Evolutionary conservation across 2,113 vertebrate species (phyloP).

Genomic region (Burhinus oedicnemus): DNA sequence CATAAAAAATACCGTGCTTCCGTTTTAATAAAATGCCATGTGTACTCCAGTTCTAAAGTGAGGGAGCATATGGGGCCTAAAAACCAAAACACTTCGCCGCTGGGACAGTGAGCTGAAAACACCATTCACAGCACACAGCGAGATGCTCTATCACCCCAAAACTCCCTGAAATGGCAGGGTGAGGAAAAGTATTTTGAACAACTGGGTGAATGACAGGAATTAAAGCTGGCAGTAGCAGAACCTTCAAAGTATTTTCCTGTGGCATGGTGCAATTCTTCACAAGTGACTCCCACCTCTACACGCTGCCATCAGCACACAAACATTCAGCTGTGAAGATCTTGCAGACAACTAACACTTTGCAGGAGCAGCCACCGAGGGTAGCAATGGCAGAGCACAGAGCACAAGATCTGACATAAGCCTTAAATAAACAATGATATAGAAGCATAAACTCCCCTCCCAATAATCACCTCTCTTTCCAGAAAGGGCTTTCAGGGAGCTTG

Average conservation of each 20-base stretch:
- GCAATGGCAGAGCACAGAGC: not conserved
- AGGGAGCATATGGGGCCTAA: not conserved
- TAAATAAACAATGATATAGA: not conserved
- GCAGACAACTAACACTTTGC: not conserved
- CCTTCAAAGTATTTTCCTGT: not conserved
- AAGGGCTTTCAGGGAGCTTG: not conserved
- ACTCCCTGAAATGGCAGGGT: accelerated
- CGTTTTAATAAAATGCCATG: not conserved
- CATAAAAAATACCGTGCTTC: not conserved
- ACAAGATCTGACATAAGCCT: not conserved
- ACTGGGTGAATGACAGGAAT: not conserved
- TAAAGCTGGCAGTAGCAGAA: not conserved
- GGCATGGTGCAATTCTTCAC: not conserved
- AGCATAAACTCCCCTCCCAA: not conserved
- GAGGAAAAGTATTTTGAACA: not conserved
- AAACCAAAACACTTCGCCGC: not conserved
- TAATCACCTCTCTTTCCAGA: not conserved
- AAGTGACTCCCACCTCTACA: not conserved
- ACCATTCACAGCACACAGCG: not conserved
- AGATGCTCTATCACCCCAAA: not conserved
- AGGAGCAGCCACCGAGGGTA: not conserved
- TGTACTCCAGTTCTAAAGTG: not conserved
- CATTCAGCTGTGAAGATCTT: not conserved
- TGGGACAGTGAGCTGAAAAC: not conserved
- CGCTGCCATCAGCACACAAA: not conserved